Conservation (phyloP, 2,888 invertebrate genomes). For the Rhyacophila evoluta region DNA sequence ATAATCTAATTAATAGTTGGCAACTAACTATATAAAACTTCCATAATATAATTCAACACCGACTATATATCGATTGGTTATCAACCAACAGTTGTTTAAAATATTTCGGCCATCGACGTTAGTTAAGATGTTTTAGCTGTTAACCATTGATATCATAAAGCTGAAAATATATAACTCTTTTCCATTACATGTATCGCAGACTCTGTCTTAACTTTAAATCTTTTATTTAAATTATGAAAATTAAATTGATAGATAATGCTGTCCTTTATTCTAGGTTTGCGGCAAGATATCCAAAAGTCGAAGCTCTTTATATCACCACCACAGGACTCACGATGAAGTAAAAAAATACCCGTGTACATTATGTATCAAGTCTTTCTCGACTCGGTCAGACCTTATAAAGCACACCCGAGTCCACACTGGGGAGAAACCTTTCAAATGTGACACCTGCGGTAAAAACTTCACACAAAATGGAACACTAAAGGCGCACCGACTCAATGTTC, state of each 20-base stretch:
- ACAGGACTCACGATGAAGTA: conserved; percentile 60
- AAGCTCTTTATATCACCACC: conserved; percentile 63
- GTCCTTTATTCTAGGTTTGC: conserved; percentile 60
- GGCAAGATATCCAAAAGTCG: conserved; percentile 59
- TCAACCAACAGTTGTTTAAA: no score
- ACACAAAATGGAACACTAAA: conserved; percentile 61
- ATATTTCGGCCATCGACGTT: no score
- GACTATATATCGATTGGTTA: no score
- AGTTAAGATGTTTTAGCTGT: no score
- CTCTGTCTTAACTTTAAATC: no score
- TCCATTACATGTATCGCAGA: no score
- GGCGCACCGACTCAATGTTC: conserved; percentile 56
- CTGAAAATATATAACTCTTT: no score
- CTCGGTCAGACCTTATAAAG: conserved; percentile 63
- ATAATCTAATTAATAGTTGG: no score
- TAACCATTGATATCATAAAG: no score
- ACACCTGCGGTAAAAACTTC: conserved; percentile 60
- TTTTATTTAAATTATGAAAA: no score
- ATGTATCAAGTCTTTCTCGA: conserved; percentile 63
- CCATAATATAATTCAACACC: no score
- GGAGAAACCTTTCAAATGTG: conserved; percentile 62
- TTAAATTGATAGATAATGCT: not conserved
- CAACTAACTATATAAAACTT: no score
- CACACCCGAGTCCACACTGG: conserved; percentile 65
- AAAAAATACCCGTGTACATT: conserved; percentile 58